Conservation (phyloP, 1,140 invertebrate species). For the roundworm (Caenorhabditis elegans) region DNA sequence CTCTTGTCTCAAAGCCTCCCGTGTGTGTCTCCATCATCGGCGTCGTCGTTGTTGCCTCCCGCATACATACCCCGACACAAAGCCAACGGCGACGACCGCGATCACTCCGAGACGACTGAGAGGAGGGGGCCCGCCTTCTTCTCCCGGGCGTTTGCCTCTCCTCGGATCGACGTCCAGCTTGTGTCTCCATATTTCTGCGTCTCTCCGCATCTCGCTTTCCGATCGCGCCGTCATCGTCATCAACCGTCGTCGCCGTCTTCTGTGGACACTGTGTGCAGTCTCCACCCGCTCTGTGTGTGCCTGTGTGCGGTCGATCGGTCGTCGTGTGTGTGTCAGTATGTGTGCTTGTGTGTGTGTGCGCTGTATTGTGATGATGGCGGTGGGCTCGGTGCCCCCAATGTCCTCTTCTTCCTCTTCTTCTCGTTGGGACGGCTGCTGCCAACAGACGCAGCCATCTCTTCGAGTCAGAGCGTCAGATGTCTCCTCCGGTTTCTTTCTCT, state of each 20-base stretch:
- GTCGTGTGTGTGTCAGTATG: not conserved
- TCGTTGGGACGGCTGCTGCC: slow-evolving; percentile 23
- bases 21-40: not conserved
- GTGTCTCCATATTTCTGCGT: not conserved
- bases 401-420: not conserved
- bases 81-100: slow-evolving; percentile 17
- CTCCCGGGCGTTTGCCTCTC: not conserved
- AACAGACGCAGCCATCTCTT: slow-evolving; percentile 1
- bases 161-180: slow-evolving; percentile 11
- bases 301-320: not conserved
- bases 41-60: not conserved
- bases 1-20: not conserved
- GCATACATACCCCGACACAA: not conserved
- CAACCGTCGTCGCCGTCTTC: not conserved
- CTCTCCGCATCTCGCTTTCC: not conserved
- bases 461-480: slow-evolving; percentile 23
- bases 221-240: slow-evolving; percentile 14
- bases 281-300: not conserved
- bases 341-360: not conserved
- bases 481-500: slow-evolving; percentile 14
- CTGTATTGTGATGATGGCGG: slow-evolving; percentile 8
- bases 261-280: slow-evolving; percentile 23
- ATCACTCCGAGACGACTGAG: not conserved
- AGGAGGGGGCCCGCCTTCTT: not conserved
- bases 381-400: not conserved